Evolutionary conservation across 2,797 vertebrate species (phyloP).

Genomic region (Tokudaia tokunoshimensis): DNA sequence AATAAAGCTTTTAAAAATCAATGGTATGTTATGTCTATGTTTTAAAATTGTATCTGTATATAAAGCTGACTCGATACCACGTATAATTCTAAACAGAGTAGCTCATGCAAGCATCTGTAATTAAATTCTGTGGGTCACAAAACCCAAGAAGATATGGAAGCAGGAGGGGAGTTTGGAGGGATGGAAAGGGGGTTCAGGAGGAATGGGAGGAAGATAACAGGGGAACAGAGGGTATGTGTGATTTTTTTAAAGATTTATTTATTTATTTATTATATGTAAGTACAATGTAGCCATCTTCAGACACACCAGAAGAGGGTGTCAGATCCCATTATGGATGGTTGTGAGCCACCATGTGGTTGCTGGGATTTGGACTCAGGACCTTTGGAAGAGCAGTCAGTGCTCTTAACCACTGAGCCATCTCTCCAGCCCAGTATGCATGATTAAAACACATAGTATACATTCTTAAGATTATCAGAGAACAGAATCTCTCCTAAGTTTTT

Average conservation of each 20-base stretch:
- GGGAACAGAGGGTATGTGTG: background rate
- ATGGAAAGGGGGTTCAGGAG: background rate
- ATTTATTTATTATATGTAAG: no score
- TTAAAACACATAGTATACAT: background rate
- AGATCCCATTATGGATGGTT: no score
- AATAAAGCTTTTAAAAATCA: background rate
- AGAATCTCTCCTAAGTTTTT: background rate
- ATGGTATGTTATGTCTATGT: background rate
- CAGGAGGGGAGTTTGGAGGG: background rate
- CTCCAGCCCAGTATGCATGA: background rate
- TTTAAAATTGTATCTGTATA: conserved; percentile 8
- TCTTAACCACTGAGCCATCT: no score
- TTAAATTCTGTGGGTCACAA: background rate
- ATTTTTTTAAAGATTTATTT: no score
- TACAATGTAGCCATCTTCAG: no score
- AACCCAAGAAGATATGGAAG: background rate
- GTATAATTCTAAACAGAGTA: conserved; percentile 40
- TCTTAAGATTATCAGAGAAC: background rate
- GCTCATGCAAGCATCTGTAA: background rate
- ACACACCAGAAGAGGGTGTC: no score
- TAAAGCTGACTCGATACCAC: background rate
- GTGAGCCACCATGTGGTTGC: no score
- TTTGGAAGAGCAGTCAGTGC: no score
- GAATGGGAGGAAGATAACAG: background rate
- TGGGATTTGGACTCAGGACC: no score